Percentiles rank a stretch among this genome's conserved stretches.
phyloP scores from a whole-genome alignment of 2,888 invertebrate genomes.

The Drosophila kanekoi region DNA sequence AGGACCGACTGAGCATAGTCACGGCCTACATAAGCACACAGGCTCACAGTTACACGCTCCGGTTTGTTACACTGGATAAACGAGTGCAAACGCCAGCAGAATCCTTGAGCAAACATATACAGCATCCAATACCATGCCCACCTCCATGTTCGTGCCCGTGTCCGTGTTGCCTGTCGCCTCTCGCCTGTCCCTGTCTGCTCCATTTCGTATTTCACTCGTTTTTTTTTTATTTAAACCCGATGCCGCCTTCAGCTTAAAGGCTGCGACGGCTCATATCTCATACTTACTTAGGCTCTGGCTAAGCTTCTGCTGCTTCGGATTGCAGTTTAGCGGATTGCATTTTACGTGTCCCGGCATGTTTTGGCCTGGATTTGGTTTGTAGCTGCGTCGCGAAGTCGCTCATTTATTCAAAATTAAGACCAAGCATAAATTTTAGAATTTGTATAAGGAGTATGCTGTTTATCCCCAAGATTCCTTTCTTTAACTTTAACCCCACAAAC shows the following conservation, averaged over 20 bases:
- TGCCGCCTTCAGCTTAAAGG: conserved; percentile 3
- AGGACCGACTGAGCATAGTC: conserved; percentile 9
- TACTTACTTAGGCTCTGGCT: conserved; percentile 25
- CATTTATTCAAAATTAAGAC: conserved; percentile 37
- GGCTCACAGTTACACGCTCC: not conserved
- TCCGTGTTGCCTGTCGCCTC: not conserved
- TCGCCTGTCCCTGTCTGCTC: conserved; percentile 6
- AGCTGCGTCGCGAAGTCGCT: conserved; percentile 25
- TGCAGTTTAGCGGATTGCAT: conserved; percentile 20
- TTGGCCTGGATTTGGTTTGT: conserved; percentile 20
- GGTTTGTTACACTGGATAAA: conserved; percentile 27
- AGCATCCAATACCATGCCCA: conserved; percentile 21
- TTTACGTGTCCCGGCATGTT: conserved; percentile 18
- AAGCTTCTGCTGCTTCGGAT: conserved; percentile 17
- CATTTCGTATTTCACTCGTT: conserved; percentile 19
- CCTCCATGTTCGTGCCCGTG: conserved; percentile 8
- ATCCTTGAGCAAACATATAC: conserved; percentile 37
- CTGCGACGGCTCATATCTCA: conserved; percentile 20
- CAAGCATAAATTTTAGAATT: conserved; percentile 10
- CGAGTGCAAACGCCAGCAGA: conserved; percentile 41
- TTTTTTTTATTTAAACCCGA: conserved; percentile 5
- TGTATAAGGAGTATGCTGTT: not conserved
- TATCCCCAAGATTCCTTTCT: too few species aligned
- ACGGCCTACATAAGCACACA: conserved; percentile 20
- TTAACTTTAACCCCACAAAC: too few species aligned